Percentiles rank a stretch among this genome's conserved stretches.
These are phyloP conservation scores for Eupleurogrammus muticus DNA, from an alignment of 2,797 vertebrate species.

Conservation along the genomic window DNA sequence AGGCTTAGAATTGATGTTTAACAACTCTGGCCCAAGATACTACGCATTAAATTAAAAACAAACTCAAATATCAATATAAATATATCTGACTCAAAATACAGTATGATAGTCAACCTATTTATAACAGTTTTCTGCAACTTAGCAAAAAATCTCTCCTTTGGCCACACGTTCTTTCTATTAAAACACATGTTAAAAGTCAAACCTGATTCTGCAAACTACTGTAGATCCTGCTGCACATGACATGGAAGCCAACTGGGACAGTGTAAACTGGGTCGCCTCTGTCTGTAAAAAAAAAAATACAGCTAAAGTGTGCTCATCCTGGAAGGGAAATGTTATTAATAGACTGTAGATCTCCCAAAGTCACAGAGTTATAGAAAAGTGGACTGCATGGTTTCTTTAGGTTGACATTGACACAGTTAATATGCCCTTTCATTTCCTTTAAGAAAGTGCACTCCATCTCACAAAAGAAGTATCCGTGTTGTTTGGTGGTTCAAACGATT, in stretches of 20 bases:
- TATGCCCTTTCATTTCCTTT: conserved; percentile 68
- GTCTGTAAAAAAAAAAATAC: conserved; percentile 73
- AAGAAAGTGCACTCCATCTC: conserved; percentile 43
- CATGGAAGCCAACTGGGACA: conserved; percentile 79
- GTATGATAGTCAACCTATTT: too few relatives aligned
- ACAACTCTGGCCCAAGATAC: too few relatives aligned
- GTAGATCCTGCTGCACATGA: conserved; percentile 39
- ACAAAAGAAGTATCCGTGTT: conserved; percentile 39
- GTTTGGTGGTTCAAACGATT: conserved; percentile 29
- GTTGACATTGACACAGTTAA: conserved; percentile 85
- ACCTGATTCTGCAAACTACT: conserved; percentile 21
- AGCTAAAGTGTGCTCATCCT: conserved; percentile 78
- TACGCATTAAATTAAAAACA: too few relatives aligned
- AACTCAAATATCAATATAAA: too few relatives aligned
- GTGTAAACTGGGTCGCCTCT: conserved; percentile 82
- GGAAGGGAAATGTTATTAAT: conserved; percentile 84
- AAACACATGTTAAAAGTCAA: conserved; percentile 4
- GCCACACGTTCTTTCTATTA: neutral
- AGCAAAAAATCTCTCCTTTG: neutral
- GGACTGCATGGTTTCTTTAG: conserved; percentile 65
- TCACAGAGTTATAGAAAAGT: conserved; percentile 75
- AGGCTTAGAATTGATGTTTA: too few relatives aligned
- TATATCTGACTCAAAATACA: too few relatives aligned
- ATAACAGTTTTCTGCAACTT: neutral
- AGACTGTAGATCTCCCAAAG: conserved; percentile 78